phyloP scores from a whole-genome alignment of 2,113 vertebrate species.

The Gobiocypris rarus region DNA sequence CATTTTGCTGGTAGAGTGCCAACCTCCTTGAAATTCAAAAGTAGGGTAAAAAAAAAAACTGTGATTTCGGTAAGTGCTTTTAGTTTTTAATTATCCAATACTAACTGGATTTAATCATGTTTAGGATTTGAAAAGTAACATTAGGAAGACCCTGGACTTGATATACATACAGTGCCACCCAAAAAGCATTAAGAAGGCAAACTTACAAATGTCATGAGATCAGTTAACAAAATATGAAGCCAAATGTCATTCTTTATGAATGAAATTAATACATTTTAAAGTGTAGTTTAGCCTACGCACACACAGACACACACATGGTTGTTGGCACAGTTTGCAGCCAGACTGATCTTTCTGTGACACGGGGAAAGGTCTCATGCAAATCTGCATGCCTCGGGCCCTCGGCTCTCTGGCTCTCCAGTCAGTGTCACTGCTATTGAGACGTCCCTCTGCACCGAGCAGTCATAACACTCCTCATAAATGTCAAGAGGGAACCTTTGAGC shows the following conservation, averaged over 20 bases:
- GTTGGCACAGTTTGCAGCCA: slow-evolving; percentile 27
- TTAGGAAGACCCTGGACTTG: slow-evolving; percentile 12
- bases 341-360: slow-evolving; percentile 37
- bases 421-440: slow-evolving; percentile 38
- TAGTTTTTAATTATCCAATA: slow-evolving; percentile 5
- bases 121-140: slow-evolving; percentile 10
- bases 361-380: slow-evolving; percentile 45
- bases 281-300: neutral
- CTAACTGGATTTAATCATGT: slow-evolving; percentile 13
- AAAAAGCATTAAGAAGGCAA: slow-evolving; percentile 6
- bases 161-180: neutral
- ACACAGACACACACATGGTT: neutral
- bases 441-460: slow-evolving; percentile 38
- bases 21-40: slow-evolving; percentile 31
- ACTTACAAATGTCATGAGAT: neutral
- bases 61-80: neutral
- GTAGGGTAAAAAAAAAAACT: neutral
- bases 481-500: slow-evolving; percentile 54
- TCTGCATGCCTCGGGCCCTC: slow-evolving; percentile 23
- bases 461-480: slow-evolving; percentile 54
- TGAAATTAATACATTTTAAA: neutral
- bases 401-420: slow-evolving; percentile 30
- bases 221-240: neutral
- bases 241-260: neutral
- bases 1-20: slow-evolving; percentile 28